These are phyloP conservation scores for Picus viridis DNA, from an alignment of 2,797 vertebrate genomes.

Conservation along the genomic window DNA sequence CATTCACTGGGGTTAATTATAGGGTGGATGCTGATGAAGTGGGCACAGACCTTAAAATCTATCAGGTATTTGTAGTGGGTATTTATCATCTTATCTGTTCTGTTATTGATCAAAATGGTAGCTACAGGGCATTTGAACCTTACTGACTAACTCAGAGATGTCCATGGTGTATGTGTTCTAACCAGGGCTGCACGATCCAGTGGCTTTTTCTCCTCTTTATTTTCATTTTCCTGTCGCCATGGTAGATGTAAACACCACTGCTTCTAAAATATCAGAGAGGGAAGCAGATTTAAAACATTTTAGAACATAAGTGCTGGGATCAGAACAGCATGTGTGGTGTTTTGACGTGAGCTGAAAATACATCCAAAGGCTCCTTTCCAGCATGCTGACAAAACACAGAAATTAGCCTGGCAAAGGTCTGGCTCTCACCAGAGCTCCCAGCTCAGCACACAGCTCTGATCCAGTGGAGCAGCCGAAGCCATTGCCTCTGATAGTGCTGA, in stretches of 20 bases:
- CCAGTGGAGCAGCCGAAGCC: background rate
- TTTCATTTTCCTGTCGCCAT: conserved; percentile 24
- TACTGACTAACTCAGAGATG: conserved; percentile 6
- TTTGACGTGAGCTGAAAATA: conserved; percentile 69
- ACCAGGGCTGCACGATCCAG: background rate
- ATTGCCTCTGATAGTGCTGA: background rate
- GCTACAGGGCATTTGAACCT: background rate
- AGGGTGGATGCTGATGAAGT: background rate
- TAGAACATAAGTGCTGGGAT: background rate
- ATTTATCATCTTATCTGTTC: background rate
- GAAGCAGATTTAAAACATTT: conserved; percentile 42
- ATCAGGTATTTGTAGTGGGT: background rate
- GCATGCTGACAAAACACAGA: conserved; percentile 55
- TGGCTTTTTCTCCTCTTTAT: background rate
- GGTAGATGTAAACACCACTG: conserved; percentile 17
- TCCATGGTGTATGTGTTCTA: background rate
- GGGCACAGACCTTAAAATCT: conserved; percentile 13
- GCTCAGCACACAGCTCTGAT: background rate
- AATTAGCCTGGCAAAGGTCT: conserved; percentile 54
- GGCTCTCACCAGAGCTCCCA: conserved; percentile 24
- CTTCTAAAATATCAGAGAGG: conserved; percentile 44
- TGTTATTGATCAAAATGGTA: background rate
- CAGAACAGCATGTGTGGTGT: conserved; percentile 50
- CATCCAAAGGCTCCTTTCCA: conserved; percentile 52
- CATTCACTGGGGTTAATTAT: background rate